A percentile compares a stretch with the other conserved stretches of the same genome.
Evolutionary conservation across 2,797 vertebrate genomes (phyloP).

Genomic region (Clarias laeviceps): DNA sequence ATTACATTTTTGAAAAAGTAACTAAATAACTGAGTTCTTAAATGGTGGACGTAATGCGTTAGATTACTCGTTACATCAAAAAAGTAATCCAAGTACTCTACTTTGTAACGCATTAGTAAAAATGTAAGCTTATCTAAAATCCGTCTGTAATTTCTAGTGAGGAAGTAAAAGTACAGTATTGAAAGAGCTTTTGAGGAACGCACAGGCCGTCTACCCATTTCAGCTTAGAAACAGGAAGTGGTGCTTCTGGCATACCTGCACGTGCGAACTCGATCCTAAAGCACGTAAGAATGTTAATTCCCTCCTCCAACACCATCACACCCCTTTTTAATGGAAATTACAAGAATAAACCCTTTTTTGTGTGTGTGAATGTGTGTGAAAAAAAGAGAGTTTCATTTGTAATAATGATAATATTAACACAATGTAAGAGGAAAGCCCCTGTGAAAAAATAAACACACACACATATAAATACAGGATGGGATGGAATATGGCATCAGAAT

Average conservation of each 20-base stretch:
- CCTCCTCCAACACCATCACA: conserved; percentile 30
- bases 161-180: background rate
- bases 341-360: conserved; percentile 22
- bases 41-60: too few relatives aligned
- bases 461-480: background rate
- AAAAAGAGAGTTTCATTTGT: conserved; percentile 18
- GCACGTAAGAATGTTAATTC: conserved; percentile 63
- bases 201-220: background rate
- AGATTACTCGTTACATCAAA: too few relatives aligned
- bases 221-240: background rate
- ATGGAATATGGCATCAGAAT: conserved; percentile 12
- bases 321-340: conserved; percentile 51
- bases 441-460: background rate
- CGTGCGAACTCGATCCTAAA: background rate
- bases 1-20: too few relatives aligned
- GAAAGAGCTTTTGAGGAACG: conserved; percentile 14
- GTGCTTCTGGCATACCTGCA: conserved; percentile 19
- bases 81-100: too few relatives aligned
- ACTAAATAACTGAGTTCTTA: too few relatives aligned
- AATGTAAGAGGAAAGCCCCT: conserved; percentile 60
- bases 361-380: background rate
- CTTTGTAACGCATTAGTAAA: too few relatives aligned
- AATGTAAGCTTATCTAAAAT: background rate
- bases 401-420: background rate
- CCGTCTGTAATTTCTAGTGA: background rate